A percentile compares a stretch with the other conserved stretches of the same genome.
phyloP scores from a whole-genome alignment of 2,113 vertebrate species.

The Prionailurus bengalensis region DNA sequence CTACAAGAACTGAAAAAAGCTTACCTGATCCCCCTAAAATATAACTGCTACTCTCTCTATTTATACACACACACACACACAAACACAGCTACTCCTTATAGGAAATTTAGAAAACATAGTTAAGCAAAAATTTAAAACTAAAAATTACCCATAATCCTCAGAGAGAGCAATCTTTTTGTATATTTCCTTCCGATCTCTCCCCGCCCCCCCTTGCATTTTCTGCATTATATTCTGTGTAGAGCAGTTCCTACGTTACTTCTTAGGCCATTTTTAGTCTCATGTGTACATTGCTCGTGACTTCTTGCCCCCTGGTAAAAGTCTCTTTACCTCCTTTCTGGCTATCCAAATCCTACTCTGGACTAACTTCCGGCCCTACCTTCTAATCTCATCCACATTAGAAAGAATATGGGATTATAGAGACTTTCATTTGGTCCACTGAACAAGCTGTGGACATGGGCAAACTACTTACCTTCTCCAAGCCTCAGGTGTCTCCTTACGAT shows the following conservation, averaged over 20 bases:
- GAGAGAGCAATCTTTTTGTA: neutral
- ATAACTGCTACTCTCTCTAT: neutral
- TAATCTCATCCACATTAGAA: neutral
- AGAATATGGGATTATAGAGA: neutral
- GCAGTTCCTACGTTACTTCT: neutral
- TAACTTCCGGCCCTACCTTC: neutral
- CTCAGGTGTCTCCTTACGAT: neutral
- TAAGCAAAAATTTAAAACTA: neutral
- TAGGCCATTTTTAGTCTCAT: neutral
- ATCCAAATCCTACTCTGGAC: neutral
- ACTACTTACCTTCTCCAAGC: neutral
- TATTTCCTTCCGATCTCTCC: neutral
- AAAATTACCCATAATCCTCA: neutral
- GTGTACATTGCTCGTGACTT: neutral
- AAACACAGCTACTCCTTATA: neutral
- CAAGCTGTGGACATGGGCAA: neutral
- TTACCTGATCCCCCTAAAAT: neutral
- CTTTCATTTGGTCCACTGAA: neutral
- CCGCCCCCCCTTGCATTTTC: neutral
- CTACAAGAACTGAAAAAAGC: neutral
- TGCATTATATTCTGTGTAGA: neutral
- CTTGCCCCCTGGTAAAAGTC: neutral
- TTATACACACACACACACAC: neutral
- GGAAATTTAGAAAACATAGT: conserved; percentile 19
- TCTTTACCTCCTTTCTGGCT: neutral